A percentile compares a stretch with the other conserved stretches of the same genome.
Evolutionary conservation across 37 sponge, comb jelly and placozoan genomes (phyloP).

Genomic region (Oopsacas minuta): DNA sequence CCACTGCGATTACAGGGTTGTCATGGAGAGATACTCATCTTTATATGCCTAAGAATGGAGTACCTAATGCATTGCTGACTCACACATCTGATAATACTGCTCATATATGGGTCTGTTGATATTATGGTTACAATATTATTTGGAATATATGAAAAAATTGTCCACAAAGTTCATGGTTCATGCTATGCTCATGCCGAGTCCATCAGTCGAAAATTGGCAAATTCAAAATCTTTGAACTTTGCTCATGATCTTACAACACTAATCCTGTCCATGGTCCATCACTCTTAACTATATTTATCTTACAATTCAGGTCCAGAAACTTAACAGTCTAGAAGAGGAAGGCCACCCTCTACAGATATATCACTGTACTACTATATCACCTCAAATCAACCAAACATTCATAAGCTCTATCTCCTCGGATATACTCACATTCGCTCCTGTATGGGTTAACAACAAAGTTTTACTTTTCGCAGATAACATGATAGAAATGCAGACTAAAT

Average conservation of each 20-base stretch:
- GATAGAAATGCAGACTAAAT: neutral
- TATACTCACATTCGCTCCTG: neutral
- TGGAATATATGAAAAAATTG: too few species aligned
- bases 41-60: neutral
- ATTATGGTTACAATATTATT: too few species aligned
- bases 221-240: too few species aligned
- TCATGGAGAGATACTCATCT: neutral
- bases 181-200: too few species aligned
- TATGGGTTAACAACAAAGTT: neutral
- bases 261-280: too few species aligned
- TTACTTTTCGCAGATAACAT: neutral
- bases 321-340: neutral
- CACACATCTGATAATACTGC: neutral
- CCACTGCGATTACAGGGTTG: neutral
- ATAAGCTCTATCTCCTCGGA: neutral
- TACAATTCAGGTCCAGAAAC: neutral
- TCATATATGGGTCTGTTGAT: neutral
- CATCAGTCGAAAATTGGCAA: too few species aligned
- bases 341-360: neutral
- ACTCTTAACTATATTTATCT: too few species aligned
- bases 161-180: too few species aligned
- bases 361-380: neutral
- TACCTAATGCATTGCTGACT: neutral
- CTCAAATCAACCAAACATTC: neutral
- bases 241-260: too few species aligned